These are phyloP conservation scores for Glossophaga mutica DNA, from an alignment of 2,797 vertebrate genomes.

Conservation along the genomic window DNA sequence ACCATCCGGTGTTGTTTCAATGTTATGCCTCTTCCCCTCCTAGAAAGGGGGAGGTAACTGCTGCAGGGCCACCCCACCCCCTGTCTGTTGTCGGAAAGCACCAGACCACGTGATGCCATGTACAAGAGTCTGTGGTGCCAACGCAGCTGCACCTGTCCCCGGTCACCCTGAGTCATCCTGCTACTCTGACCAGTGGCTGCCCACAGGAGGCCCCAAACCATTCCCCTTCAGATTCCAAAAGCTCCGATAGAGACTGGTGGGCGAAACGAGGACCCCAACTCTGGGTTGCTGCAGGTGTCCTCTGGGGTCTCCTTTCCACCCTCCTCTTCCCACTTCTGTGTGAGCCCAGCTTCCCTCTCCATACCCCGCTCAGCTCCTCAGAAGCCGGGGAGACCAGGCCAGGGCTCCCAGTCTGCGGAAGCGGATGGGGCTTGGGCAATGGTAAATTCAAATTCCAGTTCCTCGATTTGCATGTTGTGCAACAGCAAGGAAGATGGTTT, in stretches of 20 bases:
- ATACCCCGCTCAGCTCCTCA: not conserved
- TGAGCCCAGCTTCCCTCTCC: not conserved
- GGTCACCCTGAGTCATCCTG: not conserved
- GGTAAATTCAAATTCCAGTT: not conserved
- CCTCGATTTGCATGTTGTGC: not conserved
- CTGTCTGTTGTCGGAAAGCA: not conserved
- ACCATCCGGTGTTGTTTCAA: too few relatives aligned
- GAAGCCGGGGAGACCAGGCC: not conserved
- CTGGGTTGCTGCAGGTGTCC: not conserved
- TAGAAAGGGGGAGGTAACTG: not conserved
- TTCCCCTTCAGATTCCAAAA: not conserved
- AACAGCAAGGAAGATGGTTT: not conserved
- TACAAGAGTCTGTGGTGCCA: not conserved
- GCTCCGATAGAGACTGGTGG: not conserved
- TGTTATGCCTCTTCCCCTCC: not conserved
- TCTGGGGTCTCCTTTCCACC: not conserved
- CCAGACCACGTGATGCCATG: not conserved
- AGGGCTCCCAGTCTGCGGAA: not conserved
- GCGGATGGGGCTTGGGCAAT: not conserved
- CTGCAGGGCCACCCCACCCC: too few relatives aligned
- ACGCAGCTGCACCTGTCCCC: not conserved
- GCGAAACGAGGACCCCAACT: not conserved
- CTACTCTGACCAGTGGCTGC: not conserved
- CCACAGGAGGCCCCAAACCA: not conserved
- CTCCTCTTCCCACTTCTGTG: fast-evolving